Evolutionary conservation across 1,140 invertebrate genomes (phyloP), one percentile per base, ranked within the genome.

Genomic region (Asobara japonica): DNA sequence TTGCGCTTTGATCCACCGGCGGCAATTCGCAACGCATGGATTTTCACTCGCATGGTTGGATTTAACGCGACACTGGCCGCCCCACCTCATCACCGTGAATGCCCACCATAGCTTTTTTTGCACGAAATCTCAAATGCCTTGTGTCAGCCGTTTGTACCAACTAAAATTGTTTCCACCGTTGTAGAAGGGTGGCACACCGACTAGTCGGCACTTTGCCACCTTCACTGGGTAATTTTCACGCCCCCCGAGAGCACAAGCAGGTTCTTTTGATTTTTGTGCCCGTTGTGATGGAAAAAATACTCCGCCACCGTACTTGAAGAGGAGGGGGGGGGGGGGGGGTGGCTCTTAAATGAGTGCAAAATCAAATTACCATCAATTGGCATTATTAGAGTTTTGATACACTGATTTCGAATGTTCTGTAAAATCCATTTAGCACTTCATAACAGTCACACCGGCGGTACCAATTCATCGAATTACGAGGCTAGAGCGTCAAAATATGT

Each of bases 1-100:
- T 56, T 65, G 60, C 51, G 65, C 74, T 76, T 76, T 76, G 74
- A 76, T 76, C 74, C 62, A 67, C 60, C 68, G 33, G 56, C 73
- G 65, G 60, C 71, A 61, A 76, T 73, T 73, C 72, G 71, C 72
- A 66, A 73, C 72, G 74, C 71, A 36, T 65, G 48, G 65, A 71
- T 76, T 76, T 45, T 76, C 73, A 73, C 71, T 76, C 71, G 74
- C 71, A 65, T 60, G 71, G 69, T 56, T 65, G 65, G 31, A 74
- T 16, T 71, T 65, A 69, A 74, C 41, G 73, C 73, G 27, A 56
- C 51, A 56, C 51, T 56, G 51, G 51, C 51, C 25, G 22, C 51
- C 51, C 51, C 7, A 25, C 22, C 22, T 56, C 22, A 25, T 56
- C 25, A 18, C 3, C 22, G 51, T 8, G 51, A 56, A 56, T 51